Evolutionary conservation across 2,113 vertebrate species (phyloP), one percentile per base, ranked within the genome.

Genomic region (Aythya baeri): DNA sequence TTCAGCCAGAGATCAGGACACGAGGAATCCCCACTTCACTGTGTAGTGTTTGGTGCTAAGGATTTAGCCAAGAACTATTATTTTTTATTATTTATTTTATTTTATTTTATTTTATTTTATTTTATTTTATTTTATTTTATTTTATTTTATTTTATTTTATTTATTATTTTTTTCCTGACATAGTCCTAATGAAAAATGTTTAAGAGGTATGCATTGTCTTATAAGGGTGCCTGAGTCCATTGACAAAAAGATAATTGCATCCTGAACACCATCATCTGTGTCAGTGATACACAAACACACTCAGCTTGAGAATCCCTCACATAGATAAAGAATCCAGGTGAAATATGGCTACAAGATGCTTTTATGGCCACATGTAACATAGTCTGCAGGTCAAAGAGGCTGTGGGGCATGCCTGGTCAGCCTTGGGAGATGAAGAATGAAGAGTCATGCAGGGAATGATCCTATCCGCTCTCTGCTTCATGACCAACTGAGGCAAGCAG

Each of bases 381-480:
- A 27, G 57, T 8, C 26, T 58, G 23, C 5, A 32, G 17, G 25
- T 54, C 75, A 80, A 55, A 31, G n/a, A 62, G 29, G 11, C 43
- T 59, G n/a, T 55, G 29, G 16, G 18, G n/a, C 32, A 25, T 21
- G 7, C 31, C 27, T n/a, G 27, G 36, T 71, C 59, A 72, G 32
- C 38, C 20, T 54, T 88, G 54, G 34, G 54, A 31, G 17, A 11
- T 5, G 32, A 38, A 43, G 38, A 66, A 36, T 14, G 54, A 50
- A 61, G n/a, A 82, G 1, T 2, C 3, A 5, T 26, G 14, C 38
- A 65, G 50, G 11, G 26, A 78, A 52, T 1, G 3, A 82, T 7
- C 15, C 21, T 20, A 4, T 75, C 80, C 22, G 6, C 7, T 58
- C 36, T 32, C 3, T 25, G 11, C 36, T 34, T 68, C 0, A 0